phyloP scores from a whole-genome alignment of 2,888 invertebrate species.

The Eupithecia abbreviata region DNA sequence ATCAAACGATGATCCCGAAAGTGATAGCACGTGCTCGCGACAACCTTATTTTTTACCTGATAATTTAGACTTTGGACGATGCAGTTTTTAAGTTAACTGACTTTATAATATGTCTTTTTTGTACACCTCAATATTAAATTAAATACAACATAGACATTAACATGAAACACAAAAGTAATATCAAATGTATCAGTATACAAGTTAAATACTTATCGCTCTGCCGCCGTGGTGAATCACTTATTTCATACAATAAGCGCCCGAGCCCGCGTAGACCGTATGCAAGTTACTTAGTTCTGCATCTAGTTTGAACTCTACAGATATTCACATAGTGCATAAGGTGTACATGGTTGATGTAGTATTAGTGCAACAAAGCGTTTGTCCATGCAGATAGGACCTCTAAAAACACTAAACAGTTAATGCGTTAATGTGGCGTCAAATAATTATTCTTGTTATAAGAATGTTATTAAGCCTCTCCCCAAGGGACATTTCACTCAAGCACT shows the following conservation, averaged over 20 bases:
- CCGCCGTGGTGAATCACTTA: neutral
- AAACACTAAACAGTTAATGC: neutral
- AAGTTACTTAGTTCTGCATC: neutral
- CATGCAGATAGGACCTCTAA: neutral
- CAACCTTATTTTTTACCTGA: neutral
- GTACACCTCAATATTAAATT: too few relatives aligned
- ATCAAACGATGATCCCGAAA: neutral
- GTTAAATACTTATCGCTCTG: neutral
- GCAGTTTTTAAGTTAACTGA: neutral
- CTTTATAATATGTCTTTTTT: too few relatives aligned
- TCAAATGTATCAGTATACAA: neutral
- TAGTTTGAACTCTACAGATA: neutral
- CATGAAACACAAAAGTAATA: too few relatives aligned
- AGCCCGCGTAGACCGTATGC: too few relatives aligned
- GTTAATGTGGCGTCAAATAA: neutral
- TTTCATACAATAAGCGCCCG: too few relatives aligned
- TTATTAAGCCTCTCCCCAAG: neutral
- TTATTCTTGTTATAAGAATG: neutral
- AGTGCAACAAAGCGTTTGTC: neutral
- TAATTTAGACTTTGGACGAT: neutral
- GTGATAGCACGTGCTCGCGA: neutral
- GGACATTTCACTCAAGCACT: neutral
- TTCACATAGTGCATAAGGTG: neutral
- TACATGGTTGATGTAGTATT: neutral
- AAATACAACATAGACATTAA: too few relatives aligned